Percentiles rank a stretch among this genome's conserved stretches.
phyloP scores from a whole-genome alignment of 2,888 invertebrate genomes.

The Eupsilia transversa region DNA sequence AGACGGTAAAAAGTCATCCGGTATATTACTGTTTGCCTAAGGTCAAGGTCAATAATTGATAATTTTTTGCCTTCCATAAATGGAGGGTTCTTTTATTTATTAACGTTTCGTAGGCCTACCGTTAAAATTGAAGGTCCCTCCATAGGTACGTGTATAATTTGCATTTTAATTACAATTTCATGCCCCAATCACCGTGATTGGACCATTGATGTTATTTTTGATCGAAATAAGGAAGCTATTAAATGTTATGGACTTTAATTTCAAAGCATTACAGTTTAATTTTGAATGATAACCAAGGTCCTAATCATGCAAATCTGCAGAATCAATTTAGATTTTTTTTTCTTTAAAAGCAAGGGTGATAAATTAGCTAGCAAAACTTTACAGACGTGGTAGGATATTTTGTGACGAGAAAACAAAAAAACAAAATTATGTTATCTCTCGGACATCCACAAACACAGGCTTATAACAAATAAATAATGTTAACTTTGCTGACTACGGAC shows the following conservation, averaged over 20 bases:
- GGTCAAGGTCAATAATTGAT: not conserved
- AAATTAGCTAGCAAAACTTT: not conserved
- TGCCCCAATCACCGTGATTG: slow-evolving; percentile 65
- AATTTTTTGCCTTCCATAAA: not conserved
- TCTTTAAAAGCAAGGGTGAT: not conserved
- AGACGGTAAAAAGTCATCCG: too few relatives aligned
- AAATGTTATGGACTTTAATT: slow-evolving; percentile 41
- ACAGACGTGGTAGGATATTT: not conserved
- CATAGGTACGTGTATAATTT: slow-evolving; percentile 63
- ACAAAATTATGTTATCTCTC: too few relatives aligned
- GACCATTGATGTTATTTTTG: slow-evolving; percentile 63
- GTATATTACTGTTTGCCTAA: not conserved
- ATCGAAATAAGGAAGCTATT: slow-evolving; percentile 18
- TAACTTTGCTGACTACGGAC: too few relatives aligned
- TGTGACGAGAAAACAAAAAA: not conserved
- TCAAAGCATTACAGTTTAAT: not conserved
- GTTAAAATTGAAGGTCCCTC: slow-evolving; percentile 32
- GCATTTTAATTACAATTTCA: slow-evolving; percentile 75
- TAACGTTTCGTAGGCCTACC: slow-evolving; percentile 3
- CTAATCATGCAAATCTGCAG: slow-evolving; percentile 17
- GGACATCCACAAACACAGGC: too few relatives aligned
- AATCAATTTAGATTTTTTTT: slow-evolving; percentile 9
- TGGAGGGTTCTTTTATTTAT: slow-evolving; percentile 32
- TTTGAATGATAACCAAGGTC: slow-evolving; percentile 1
- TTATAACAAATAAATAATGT: too few relatives aligned